Evolutionary conservation across 2,797 vertebrate species (phyloP).

Genomic region (Leuciscus waleckii): DNA sequence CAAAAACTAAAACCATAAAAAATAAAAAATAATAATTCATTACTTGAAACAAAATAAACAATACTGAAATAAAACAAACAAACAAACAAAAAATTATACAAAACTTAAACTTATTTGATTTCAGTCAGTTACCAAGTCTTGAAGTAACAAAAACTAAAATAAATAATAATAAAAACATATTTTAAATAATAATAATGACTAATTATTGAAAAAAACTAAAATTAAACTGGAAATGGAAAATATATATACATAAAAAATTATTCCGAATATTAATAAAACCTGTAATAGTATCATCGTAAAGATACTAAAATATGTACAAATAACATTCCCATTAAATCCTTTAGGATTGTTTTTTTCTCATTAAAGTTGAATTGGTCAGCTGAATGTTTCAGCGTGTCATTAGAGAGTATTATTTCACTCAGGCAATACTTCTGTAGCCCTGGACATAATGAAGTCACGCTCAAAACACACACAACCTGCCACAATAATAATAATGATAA

Average conservation of each 20-base stretch:
- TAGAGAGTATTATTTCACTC: neutral
- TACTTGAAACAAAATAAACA: neutral
- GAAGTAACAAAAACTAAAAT: neutral
- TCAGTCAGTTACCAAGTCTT: neutral
- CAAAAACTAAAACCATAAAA: neutral
- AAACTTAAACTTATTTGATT: neutral
- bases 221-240: no score
- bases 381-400: neutral
- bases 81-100: no score
- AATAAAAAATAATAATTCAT: neutral
- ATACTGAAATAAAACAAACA: neutral
- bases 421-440: no score
- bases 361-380: neutral
- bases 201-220: no score
- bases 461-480: constrained; percentile 67
- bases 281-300: no score
- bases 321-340: no score
- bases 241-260: no score
- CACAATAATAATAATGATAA: constrained; percentile 38
- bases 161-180: neutral
- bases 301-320: no score
- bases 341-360: neutral
- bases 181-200: neutral
- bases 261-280: neutral
- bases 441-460: constrained; percentile 17